Evolutionary conservation across 2,888 invertebrate genomes (phyloP).

Genomic region (Phragmatobia fuliginosa): DNA sequence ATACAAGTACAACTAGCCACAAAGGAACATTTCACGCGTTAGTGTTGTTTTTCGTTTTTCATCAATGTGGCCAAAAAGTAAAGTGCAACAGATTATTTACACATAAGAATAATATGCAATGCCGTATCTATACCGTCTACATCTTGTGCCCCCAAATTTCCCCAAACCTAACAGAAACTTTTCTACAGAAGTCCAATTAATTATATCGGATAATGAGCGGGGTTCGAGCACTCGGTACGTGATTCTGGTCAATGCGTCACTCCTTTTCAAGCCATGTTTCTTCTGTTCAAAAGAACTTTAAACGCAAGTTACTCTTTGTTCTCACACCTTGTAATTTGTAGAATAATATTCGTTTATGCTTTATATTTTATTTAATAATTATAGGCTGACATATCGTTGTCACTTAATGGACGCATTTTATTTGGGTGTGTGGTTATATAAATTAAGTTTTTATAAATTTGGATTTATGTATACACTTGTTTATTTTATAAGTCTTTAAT

Average conservation of each 20-base stretch:
- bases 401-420: too few relatives aligned
- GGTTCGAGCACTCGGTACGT: slow-evolving; percentile 69
- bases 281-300: slow-evolving; percentile 20
- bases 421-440: too few relatives aligned
- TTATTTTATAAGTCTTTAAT: too few relatives aligned
- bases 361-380: not conserved
- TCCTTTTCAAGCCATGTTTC: slow-evolving; percentile 43
- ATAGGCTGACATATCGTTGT: not conserved
- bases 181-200: slow-evolving; percentile 81
- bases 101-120: not conserved
- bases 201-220: slow-evolving; percentile 82
- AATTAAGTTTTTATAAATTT: too few relatives aligned
- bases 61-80: too few relatives aligned
- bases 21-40: too few relatives aligned
- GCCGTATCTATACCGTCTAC: slow-evolving; percentile 20
- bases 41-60: too few relatives aligned
- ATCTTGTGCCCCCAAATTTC: slow-evolving; percentile 55
- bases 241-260: slow-evolving; percentile 64
- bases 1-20: too few relatives aligned
- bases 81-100: not conserved
- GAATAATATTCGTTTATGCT: not conserved
- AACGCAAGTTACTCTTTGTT: not conserved
- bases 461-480: too few relatives aligned
- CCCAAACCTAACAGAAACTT: slow-evolving; percentile 68
- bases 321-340: not conserved